These are phyloP conservation scores for Noctuana brunneofusca DNA, from an alignment of 2,888 invertebrate genomes.

Conservation along the genomic window DNA sequence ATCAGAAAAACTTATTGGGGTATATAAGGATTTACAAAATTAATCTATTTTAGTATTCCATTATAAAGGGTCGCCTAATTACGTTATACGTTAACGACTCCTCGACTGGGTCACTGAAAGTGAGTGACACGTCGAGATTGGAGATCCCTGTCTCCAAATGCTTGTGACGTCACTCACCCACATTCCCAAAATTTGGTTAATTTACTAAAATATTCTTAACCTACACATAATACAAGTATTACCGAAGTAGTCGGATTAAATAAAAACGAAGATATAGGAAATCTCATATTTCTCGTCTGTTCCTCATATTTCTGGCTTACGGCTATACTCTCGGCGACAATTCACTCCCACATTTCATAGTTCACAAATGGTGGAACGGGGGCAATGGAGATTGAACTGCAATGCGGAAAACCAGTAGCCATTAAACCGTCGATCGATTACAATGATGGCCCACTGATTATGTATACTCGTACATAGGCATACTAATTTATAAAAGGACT, in stretches of 20 bases:
- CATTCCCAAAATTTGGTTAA: not conserved
- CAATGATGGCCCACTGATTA: constrained; percentile 15
- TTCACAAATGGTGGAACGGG: constrained; percentile 19
- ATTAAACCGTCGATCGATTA: constrained; percentile 30
- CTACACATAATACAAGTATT: too few species aligned
- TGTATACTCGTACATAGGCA: constrained; percentile 4
- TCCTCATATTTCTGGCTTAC: not conserved
- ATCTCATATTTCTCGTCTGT: not conserved
- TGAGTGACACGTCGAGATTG: not conserved
- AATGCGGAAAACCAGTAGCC: constrained; percentile 30
- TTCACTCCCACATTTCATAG: constrained; percentile 13
- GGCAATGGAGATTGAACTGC: constrained; percentile 32
- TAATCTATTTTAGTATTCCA: not conserved
- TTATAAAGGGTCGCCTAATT: not conserved
- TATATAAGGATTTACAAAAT: not conserved
- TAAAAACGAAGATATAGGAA: too few species aligned
- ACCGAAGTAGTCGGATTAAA: too few species aligned
- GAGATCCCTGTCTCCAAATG: not conserved
- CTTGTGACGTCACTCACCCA: not conserved
- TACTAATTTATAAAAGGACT: constrained; percentile 1
- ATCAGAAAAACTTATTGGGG: not conserved
- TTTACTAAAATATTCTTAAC: too few species aligned
- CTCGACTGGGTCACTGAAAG: not conserved
- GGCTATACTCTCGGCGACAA: not conserved
- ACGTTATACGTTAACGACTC: not conserved